Evolutionary conservation across 2,797 vertebrate species (phyloP).

Genomic region (Gastrophryne carolinensis): DNA sequence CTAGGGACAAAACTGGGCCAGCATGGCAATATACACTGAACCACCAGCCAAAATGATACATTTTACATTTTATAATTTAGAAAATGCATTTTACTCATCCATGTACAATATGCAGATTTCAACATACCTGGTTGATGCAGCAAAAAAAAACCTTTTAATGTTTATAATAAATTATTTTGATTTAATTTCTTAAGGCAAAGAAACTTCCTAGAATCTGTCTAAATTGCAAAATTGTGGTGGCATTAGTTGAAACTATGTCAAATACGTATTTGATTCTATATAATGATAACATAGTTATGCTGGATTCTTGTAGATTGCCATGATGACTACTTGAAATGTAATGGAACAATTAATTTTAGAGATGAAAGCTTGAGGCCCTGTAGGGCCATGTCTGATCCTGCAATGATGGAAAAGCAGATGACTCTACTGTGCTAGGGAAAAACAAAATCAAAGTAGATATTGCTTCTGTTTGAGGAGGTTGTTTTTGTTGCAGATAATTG

Average conservation of each 20-base stretch:
- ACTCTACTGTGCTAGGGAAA: constrained; percentile 52
- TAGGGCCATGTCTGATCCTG: constrained; percentile 61
- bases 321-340: constrained; percentile 57
- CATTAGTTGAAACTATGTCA: neutral
- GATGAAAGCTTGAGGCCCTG: constrained; percentile 69
- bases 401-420: constrained; percentile 51
- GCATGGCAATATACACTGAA: too few species aligned
- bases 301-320: constrained; percentile 52
- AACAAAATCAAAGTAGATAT: constrained; percentile 66
- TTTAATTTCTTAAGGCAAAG: too few species aligned
- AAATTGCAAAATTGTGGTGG: neutral
- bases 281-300: constrained; percentile 13
- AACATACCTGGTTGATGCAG: too few species aligned
- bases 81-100: too few species aligned
- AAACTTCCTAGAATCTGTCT: too few species aligned
- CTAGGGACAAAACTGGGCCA: too few species aligned
- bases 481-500: constrained; percentile 54
- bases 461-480: constrained; percentile 57
- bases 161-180: too few species aligned
- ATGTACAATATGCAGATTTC: too few species aligned
- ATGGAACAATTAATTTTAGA: constrained; percentile 60
- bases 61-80: too few species aligned
- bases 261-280: neutral
- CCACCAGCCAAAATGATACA: too few species aligned
- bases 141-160: too few species aligned